Evolutionary conservation across 2,113 vertebrate species (phyloP), one percentile per base, ranked within the genome.

Genomic region (Halcyon senegalensis): DNA sequence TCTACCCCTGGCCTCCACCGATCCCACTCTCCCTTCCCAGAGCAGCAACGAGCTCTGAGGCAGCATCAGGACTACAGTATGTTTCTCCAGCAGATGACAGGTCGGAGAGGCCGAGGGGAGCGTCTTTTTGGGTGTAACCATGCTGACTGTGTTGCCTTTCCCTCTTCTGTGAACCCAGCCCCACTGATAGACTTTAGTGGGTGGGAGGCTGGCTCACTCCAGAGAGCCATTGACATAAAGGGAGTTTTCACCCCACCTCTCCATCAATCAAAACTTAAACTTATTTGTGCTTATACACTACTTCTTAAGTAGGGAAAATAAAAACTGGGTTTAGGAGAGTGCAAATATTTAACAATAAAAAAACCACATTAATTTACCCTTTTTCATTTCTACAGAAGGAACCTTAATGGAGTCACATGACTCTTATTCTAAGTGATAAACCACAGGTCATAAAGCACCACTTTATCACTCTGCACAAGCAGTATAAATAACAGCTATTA

Each of bases 401-500:
- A 95, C 89, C 93, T 96, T 98, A 97, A 98, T 97, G 97, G 96
- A 96, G 93, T 98, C 97, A 97, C 95, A 94, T 98, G 97, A 97
- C 95, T 97, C 97, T 98, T 96, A 97, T 96, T 97, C 96, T 96
- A 97, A 97, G 97, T 97, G 97, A 97, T 97, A 97, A 97, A 97
- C 96, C 97, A 97, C 96, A 97, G 97, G 97, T 95, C 97, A 98
- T 97, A 98, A 97, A 98, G 95, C 97, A 97, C 95, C 96, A 97
- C 95, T 98, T 97, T 97, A 97, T 97, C 97, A 97, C 96, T 96
- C 96, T 96, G 97, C 97, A 97, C 94, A 96, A 96, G 96, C 96
- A 97, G 95, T 97, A 97, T 98, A 98, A 98, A 98, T 97, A 97
- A 98, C 96, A 93, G 95, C 97, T 96, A 96, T 98, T 97, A 97